Evolutionary conservation across 2,113 vertebrate genomes (phyloP).

Genomic region (Myiopsitta monachus): DNA sequence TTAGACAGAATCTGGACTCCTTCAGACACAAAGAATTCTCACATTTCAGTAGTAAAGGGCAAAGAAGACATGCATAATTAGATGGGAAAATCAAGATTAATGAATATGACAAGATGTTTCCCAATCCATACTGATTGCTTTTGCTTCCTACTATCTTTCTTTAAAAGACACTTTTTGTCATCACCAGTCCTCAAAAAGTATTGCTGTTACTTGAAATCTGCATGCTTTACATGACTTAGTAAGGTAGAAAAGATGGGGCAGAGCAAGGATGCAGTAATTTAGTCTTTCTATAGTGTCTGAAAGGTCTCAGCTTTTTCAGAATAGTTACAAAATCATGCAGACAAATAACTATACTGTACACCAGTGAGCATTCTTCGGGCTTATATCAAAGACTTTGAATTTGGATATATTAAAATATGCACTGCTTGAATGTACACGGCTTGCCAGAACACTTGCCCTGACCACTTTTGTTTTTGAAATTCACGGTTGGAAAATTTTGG

Average conservation of each 20-base stretch:
- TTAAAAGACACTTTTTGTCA: background rate
- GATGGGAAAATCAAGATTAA: slow-evolving; percentile 6
- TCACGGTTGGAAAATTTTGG: background rate
- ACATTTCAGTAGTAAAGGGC: background rate
- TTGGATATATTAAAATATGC: background rate
- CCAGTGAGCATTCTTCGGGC: background rate
- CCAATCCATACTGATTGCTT: background rate
- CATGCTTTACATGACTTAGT: background rate
- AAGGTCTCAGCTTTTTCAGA: background rate
- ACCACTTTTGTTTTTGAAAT: background rate
- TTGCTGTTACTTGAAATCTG: background rate
- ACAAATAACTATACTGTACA: background rate
- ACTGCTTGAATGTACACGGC: background rate
- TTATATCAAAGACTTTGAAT: background rate
- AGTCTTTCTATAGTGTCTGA: background rate
- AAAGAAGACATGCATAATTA: background rate
- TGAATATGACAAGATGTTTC: background rate
- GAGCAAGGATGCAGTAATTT: background rate
- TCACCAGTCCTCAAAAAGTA: background rate
- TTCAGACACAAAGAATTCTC: background rate
- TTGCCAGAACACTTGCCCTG: background rate
- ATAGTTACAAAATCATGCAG: background rate
- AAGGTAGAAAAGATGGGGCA: background rate
- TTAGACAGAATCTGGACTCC: background rate
- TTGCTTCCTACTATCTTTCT: background rate